Evolutionary conservation across 2,888 invertebrate species (phyloP).

Genomic region (Rugalucina vietnamica): DNA sequence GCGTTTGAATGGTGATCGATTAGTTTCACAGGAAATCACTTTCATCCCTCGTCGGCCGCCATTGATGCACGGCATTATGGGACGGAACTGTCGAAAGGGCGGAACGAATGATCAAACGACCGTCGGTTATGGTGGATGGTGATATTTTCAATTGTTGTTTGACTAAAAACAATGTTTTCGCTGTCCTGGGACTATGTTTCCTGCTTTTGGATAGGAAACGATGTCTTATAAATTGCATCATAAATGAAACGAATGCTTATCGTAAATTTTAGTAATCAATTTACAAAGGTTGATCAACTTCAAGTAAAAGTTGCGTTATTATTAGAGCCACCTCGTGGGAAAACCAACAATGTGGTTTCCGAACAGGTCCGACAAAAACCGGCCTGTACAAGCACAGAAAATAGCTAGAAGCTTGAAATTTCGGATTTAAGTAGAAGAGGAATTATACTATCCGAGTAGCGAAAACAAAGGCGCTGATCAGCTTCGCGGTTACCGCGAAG

Average conservation of each 20-base stretch:
- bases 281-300: no score
- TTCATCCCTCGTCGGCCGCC: background rate
- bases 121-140: background rate
- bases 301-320: no score
- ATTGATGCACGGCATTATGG: background rate
- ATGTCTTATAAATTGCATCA: background rate
- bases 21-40: background rate
- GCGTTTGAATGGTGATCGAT: background rate
- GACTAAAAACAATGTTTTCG: conserved; percentile 3
- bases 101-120: conserved; percentile 38
- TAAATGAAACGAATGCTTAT: background rate
- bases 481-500: no score
- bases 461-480: no score
- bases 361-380: no score
- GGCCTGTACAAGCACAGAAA: no score
- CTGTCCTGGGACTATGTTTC: conserved; percentile 4
- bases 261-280: background rate
- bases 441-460: no score
- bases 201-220: background rate
- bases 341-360: no score
- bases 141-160: background rate
- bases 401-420: no score
- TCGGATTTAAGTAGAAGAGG: no score
- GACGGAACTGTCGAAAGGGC: conserved; percentile 14
- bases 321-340: no score